Conservation (phyloP, 2,888 invertebrate genomes). For the Torymus aiolomorphi region DNA sequence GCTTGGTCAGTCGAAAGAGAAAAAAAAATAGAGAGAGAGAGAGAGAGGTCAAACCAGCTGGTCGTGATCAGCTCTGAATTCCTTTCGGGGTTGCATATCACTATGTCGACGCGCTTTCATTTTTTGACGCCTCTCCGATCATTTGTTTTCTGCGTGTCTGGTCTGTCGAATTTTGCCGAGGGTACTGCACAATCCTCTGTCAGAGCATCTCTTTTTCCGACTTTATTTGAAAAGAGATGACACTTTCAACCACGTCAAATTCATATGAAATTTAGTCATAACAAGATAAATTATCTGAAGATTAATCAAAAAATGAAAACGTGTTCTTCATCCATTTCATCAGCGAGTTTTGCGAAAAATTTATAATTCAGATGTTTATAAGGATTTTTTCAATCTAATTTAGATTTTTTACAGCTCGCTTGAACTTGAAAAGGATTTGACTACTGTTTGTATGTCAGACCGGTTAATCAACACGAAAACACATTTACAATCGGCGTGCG, state of each 20-base stretch:
- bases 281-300: background rate
- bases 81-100: conserved; percentile 34
- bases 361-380: no score
- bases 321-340: conserved; percentile 22
- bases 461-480: conserved; percentile 62
- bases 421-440: conserved; percentile 48
- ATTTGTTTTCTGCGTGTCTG: background rate
- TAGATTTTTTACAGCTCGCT: conserved; percentile 15
- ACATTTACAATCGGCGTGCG: conserved; percentile 75
- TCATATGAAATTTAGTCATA: no score
- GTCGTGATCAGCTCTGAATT: conserved; percentile 69
- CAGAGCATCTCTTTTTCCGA: no score
- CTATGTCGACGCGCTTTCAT: conserved; percentile 40
- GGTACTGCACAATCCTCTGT: no score
- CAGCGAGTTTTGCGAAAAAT: conserved; percentile 27
- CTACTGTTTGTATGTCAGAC: conserved; percentile 25
- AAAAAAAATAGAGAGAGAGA: conserved; percentile 49
- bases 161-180: no score
- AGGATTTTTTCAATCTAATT: background rate
- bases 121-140: conserved; percentile 29
- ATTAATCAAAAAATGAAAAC: conserved; percentile 46
- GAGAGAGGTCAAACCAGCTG: conserved; percentile 62
- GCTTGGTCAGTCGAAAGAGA: conserved; percentile 57
- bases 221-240: no score
- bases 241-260: no score